These are phyloP conservation scores for Eleutherodactylus coqui DNA, from an alignment of 2,797 vertebrate species.

Conservation along the genomic window DNA sequence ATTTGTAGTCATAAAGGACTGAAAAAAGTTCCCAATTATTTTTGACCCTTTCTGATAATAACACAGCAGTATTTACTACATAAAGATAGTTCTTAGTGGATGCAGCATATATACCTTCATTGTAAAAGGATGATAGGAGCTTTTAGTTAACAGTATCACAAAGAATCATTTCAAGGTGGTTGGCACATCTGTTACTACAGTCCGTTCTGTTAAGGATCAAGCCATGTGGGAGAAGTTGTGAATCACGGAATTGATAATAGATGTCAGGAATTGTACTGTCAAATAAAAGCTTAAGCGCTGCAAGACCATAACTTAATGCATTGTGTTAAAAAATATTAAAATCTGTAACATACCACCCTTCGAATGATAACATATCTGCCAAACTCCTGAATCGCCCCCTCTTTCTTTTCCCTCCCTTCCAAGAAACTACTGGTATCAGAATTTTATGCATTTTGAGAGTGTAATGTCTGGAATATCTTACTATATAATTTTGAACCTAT, in stretches of 20 bases:
- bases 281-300: too few relatives aligned
- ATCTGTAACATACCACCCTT: too few relatives aligned
- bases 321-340: too few relatives aligned
- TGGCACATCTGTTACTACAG: slow-evolving; percentile 35
- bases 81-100: background rate
- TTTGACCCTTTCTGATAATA: background rate
- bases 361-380: too few relatives aligned
- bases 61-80: background rate
- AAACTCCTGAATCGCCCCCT: too few relatives aligned
- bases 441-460: too few relatives aligned
- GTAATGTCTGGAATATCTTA: too few relatives aligned
- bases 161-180: slow-evolving; percentile 32
- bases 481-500: too few relatives aligned
- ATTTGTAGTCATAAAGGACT: background rate
- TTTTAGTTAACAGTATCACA: slow-evolving; percentile 9
- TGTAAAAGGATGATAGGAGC: slow-evolving; percentile 32
- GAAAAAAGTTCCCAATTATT: background rate
- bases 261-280: background rate
- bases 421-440: too few relatives aligned
- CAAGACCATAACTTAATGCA: too few relatives aligned
- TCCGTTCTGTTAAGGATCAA: slow-evolving; percentile 18
- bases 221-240: background rate
- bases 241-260: slow-evolving; percentile 18
- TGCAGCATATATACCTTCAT: background rate
- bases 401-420: too few relatives aligned